Evolutionary conservation across 2,888 invertebrate genomes (phyloP).

Genomic region (Myathropa florea): DNA sequence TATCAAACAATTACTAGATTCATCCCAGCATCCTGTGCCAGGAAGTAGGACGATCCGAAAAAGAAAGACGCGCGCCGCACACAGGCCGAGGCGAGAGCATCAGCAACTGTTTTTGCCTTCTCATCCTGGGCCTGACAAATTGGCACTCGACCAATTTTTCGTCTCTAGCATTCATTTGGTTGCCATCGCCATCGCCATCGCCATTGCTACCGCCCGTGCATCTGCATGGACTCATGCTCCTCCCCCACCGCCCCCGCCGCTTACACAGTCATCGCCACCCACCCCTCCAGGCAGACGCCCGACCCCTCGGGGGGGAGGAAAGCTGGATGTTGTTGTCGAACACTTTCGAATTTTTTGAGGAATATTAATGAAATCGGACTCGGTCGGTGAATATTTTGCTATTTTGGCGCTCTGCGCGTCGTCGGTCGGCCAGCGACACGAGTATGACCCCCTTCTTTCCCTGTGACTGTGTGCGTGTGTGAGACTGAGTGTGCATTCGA

Average conservation of each 20-base stretch:
- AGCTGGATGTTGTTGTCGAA: constrained; percentile 65
- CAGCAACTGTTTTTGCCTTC: constrained; percentile 60
- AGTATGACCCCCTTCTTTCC: constrained; percentile 44
- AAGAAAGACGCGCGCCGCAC: not conserved
- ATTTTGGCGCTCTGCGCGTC: constrained; percentile 15
- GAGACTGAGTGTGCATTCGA: constrained; percentile 24
- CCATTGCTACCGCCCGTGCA: not conserved
- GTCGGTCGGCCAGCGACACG: not conserved
- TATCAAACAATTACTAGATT: constrained; percentile 69
- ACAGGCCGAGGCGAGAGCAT: not conserved
- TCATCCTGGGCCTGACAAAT: constrained; percentile 56
- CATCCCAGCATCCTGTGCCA: constrained; percentile 46
- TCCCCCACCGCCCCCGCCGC: not conserved
- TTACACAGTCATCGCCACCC: not conserved
- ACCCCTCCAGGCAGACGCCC: not conserved
- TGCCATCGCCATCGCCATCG: constrained; percentile 1
- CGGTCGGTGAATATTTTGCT: constrained; percentile 61
- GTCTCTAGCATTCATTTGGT: constrained; percentile 47
- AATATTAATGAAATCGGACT: constrained; percentile 69
- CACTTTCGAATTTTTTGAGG: constrained; percentile 65
- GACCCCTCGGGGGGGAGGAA: not conserved
- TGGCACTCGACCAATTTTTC: constrained; percentile 59
- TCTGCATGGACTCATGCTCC: not conserved
- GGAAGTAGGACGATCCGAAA: constrained; percentile 23
- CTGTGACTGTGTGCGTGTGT: not conserved